These are phyloP conservation scores for Eriosoma lanigerum DNA, from an alignment of 1,140 invertebrate genomes.

Conservation along the genomic window DNA sequence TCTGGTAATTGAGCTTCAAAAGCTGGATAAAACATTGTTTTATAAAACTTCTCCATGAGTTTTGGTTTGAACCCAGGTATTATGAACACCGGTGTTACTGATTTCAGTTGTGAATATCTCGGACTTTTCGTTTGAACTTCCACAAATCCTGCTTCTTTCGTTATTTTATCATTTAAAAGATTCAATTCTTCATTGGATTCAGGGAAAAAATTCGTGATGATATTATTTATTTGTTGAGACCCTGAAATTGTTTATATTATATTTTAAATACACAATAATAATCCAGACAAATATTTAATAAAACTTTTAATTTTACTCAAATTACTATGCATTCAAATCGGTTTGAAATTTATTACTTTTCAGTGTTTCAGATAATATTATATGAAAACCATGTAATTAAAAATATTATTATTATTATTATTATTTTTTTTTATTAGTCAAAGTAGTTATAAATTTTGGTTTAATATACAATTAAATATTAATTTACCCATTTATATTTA, in stretches of 20 bases:
- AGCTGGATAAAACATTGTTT: conserved; percentile 14
- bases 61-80: conserved; percentile 51
- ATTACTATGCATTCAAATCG: too few species aligned
- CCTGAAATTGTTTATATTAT: background rate
- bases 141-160: conserved; percentile 2
- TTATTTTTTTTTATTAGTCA: too few species aligned
- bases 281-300: too few species aligned
- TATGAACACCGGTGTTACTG: conserved; percentile 47
- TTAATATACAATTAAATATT: too few species aligned
- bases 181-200: background rate
- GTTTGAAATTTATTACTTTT: too few species aligned
- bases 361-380: too few species aligned
- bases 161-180: background rate
- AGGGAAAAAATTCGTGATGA: background rate
- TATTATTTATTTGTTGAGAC: background rate
- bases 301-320: too few species aligned
- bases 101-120: conserved; percentile 20
- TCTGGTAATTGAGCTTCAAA: conserved; percentile 36
- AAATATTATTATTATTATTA: too few species aligned
- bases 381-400: too few species aligned
- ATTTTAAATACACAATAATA: too few species aligned
- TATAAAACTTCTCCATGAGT: background rate
- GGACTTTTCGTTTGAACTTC: conserved; percentile 51
- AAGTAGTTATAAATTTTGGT: too few species aligned
- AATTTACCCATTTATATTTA: too few species aligned